Conservation (phyloP, 1,140 invertebrate species). For the Hyles vespertilio region DNA sequence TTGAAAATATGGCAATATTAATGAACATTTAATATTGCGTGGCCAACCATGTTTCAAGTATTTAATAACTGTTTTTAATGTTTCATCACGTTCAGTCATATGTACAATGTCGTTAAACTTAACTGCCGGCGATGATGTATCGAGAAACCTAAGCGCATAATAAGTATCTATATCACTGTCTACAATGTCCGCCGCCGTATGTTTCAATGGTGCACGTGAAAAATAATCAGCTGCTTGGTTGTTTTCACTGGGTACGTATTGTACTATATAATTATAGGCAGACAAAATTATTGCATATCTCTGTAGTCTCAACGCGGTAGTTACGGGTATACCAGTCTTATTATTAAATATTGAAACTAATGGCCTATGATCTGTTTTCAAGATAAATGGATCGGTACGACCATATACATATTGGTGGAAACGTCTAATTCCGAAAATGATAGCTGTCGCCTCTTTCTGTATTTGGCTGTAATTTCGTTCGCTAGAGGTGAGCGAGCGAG, state of each 20-base stretch:
- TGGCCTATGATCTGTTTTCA: slow-evolving; percentile 14
- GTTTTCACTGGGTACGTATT: not conserved
- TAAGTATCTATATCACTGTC: not conserved
- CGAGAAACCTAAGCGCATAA: slow-evolving; percentile 7
- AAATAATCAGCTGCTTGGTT: slow-evolving; percentile 30
- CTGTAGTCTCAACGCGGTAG: slow-evolving; percentile 24
- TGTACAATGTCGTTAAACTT: slow-evolving; percentile 9
- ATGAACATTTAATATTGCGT: slow-evolving; percentile 11
- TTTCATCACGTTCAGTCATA: slow-evolving; percentile 10
- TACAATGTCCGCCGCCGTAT: not conserved
- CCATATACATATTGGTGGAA: slow-evolving; percentile 58
- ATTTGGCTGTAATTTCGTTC: slow-evolving; percentile 35
- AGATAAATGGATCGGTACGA: slow-evolving; percentile 23
- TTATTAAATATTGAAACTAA: slow-evolving; percentile 18
- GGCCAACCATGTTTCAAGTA: slow-evolving; percentile 14
- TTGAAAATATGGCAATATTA: slow-evolving; percentile 17
- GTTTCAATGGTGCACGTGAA: slow-evolving; percentile 16
- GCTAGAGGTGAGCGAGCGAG: slow-evolving; percentile 45
- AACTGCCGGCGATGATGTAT: slow-evolving; percentile 1
- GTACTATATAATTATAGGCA: no score
- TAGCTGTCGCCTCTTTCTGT: slow-evolving; percentile 70
- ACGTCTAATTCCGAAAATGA: slow-evolving; percentile 39
- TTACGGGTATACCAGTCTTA: slow-evolving; percentile 20
- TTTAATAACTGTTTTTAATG: not conserved
- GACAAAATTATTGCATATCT: slow-evolving; percentile 17